Base-by-base conservation (phyloP, 2,113 vertebrate species). In the Nothobranchius furzeri region DNA sequence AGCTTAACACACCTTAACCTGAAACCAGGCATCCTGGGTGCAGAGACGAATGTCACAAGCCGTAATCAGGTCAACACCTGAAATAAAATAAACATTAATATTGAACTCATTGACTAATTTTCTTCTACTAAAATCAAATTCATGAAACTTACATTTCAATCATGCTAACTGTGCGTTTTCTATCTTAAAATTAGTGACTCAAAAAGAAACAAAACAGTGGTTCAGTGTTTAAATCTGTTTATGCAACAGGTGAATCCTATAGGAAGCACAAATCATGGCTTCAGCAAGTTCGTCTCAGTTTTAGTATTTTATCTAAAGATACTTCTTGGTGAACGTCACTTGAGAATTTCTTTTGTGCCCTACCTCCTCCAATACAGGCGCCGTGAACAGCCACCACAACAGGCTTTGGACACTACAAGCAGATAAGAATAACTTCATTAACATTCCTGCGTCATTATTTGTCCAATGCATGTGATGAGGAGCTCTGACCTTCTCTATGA, bases 21-120 rank as follows among this genome's bases (percentile, higher is more conserved):
- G 95, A 86, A 96, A 96, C 92, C 91, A 95, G 20, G 95, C 93
- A 10, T 96, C 95, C 85, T 94, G 93, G 0, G 93, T 85, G 40
- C 96, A 96, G 58, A 95, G 92, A 0, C 95, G 94, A n/a, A 97
- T 93, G 63, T 96, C 96, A 25, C 95, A 96, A 76, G 96, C 94
- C 0, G 94, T 93, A 70, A 97, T 84, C 55, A 96, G 91, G 73
- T 96, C 94, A 3, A 98, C 88, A 0, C 95, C 96, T 98, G 76
- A 13, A 1, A 20, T 3, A 43, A 25, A 69, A 7, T 13, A 81
- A 37, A 40, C 37, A 43, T 64, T 11, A 17, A 70, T 12, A 56
- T 10, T 56, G 6, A 57, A 15, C 43, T 45, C 20, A 1, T 20
- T 1, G 1, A 20, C 20, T 20, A 30, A 30, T 30, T 30, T 30